Evolutionary conservation across 2,113 vertebrate genomes (phyloP).

Genomic region (Rhea americana): DNA sequence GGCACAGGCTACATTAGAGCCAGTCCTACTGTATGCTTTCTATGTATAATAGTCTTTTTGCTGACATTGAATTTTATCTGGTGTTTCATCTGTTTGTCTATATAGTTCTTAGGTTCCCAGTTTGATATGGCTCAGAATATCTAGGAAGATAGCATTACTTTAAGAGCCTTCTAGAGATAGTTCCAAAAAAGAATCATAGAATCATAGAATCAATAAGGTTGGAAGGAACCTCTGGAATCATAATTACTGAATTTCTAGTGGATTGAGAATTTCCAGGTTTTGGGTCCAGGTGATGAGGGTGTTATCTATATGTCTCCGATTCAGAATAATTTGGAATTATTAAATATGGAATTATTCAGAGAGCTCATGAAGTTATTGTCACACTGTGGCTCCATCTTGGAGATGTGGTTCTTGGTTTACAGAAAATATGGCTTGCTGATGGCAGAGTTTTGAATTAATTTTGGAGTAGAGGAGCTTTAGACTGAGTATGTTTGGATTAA

Average conservation of each 20-base stretch:
- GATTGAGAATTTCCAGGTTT: background rate
- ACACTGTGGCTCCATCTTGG: background rate
- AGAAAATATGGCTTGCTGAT: background rate
- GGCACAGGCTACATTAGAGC: background rate
- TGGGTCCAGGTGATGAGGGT: background rate
- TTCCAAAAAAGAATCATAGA: background rate
- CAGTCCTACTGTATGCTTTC: background rate
- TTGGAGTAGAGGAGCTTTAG: background rate
- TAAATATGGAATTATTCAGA: background rate
- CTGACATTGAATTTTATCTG: background rate
- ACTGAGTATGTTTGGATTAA: background rate
- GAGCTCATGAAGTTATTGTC: background rate
- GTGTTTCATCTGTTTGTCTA: background rate
- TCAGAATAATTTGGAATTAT: background rate
- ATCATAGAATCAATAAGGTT: too few species aligned
- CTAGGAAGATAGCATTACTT: background rate
- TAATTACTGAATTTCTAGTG: background rate
- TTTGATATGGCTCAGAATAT: background rate
- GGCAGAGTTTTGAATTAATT: background rate
- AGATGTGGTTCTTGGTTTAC: background rate
- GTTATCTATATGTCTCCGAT: background rate
- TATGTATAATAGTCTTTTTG: background rate
- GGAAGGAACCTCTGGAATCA: background rate
- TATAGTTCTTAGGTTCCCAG: background rate
- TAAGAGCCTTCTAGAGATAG: background rate